These are phyloP conservation scores for Pseudomyrmex flavicornis DNA, from an alignment of 1,140 invertebrate species.

Conservation along the genomic window DNA sequence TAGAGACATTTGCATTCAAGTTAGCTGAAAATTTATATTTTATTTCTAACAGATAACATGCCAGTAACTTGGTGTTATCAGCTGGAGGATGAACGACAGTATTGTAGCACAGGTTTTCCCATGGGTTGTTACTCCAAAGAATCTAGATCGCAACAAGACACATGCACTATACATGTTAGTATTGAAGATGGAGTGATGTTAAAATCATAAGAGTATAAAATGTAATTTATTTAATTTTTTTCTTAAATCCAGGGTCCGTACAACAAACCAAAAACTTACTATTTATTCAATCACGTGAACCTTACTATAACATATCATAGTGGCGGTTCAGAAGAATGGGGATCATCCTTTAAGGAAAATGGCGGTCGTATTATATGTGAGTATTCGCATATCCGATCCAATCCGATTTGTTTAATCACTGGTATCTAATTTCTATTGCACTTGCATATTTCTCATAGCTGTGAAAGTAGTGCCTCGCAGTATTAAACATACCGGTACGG, in stretches of 20 bases:
- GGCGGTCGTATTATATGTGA: slow-evolving; percentile 96
- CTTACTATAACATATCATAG: slow-evolving; percentile 97
- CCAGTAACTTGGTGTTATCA: slow-evolving; percentile 98
- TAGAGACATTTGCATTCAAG: background rate
- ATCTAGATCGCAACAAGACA: slow-evolving; percentile 86
- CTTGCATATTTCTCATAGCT: slow-evolving; percentile 78
- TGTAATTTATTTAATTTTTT: slow-evolving; percentile 5
- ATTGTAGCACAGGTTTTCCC: slow-evolving; percentile 98
- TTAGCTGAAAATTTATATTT: background rate
- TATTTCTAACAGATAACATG: slow-evolving; percentile 93
- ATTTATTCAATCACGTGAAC: slow-evolving; percentile 98
- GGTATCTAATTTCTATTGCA: background rate
- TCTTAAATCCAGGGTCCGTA: slow-evolving; percentile 52
- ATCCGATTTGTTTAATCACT: background rate
- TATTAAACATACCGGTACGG: slow-evolving; percentile 88
- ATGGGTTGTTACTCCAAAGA: slow-evolving; percentile 96
- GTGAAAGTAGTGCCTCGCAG: slow-evolving; percentile 93
- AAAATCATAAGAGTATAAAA: background rate
- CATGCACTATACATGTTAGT: slow-evolving; percentile 87
- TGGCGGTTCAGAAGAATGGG: slow-evolving; percentile 94
- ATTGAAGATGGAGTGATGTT: background rate
- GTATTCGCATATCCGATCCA: slow-evolving; percentile 17
- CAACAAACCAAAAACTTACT: slow-evolving; percentile 89
- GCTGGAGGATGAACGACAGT: slow-evolving; percentile 90
- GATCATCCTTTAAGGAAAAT: slow-evolving; percentile 89